Evolutionary conservation across 2,113 vertebrate genomes (phyloP).

Genomic region (Calyptommatus sinebrachiatus): DNA sequence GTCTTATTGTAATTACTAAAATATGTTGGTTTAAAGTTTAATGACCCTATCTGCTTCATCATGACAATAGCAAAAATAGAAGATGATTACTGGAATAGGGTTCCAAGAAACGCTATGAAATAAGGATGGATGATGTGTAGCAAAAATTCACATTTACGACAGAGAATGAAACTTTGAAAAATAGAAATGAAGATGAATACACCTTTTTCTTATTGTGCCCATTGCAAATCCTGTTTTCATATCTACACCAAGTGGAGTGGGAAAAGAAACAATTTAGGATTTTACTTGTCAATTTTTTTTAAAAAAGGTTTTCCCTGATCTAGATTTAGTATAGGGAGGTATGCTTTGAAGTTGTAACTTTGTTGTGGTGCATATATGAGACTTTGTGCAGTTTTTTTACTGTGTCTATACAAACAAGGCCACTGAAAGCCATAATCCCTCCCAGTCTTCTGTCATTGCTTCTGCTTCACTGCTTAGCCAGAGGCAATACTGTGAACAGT

Average conservation of each 20-base stretch:
- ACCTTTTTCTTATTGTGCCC: too few relatives aligned
- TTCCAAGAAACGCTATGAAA: not conserved
- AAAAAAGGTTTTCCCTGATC: not conserved
- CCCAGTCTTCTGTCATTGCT: not conserved
- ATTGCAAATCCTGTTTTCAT: not conserved
- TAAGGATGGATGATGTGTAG: too few relatives aligned
- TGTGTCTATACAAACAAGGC: not conserved
- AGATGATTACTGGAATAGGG: not conserved
- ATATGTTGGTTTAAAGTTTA: not conserved
- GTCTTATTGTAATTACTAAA: not conserved
- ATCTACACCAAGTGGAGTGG: not conserved
- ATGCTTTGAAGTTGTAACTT: too few relatives aligned
- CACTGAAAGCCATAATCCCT: constrained; percentile 4
- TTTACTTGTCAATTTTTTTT: not conserved
- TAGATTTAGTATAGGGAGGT: not conserved
- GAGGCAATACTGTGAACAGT: constrained; percentile 31
- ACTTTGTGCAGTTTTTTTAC: not conserved
- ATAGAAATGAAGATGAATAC: not conserved
- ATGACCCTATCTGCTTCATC: not conserved
- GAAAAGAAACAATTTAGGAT: not conserved
- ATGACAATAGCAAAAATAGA: not conserved
- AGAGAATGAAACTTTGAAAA: not conserved
- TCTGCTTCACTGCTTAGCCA: constrained; percentile 8
- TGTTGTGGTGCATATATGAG: not conserved
- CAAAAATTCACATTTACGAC: not conserved